Evolutionary conservation across 2,888 invertebrate species (phyloP), one percentile per base, ranked within the genome.

Genomic region (Habrosyne pyritoides): DNA sequence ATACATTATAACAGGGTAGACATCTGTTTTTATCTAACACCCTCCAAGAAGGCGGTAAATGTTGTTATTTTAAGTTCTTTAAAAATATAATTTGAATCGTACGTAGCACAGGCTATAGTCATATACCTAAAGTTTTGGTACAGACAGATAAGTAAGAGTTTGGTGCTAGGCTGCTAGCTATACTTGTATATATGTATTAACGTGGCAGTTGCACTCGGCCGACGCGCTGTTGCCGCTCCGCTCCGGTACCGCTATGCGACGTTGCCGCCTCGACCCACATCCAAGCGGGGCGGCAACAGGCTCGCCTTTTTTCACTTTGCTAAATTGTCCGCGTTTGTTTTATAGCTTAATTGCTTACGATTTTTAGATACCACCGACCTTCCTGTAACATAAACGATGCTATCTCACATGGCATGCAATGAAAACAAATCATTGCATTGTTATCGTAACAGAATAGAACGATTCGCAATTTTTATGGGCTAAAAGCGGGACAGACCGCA

Each of bases 231-330:
- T 86, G 84, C 78, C 83, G 65, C 63, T 66, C 71, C 69, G 69
- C 63, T 46, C 60, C 63, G 51, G 68, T 80, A 82, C 84, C 83
- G 85, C 84, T 84, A 86, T 80, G 87, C 88, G 83, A 76, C 83
- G 87, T 86, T 88, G 87, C 86, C 84, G 73, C 73, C 74, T 68
- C 82, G 80, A 81, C 83, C 82, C 82, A 86, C 79, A 81, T 84
- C 77, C 76, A 74, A 71, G 72, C 42, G n/a, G 42, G 42, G 42
- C 42, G 71, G 78, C 81, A 81, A 82, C 80, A 77, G 76, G 79
- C 75, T 62, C 78, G 69, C 69, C 58, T 79, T 83, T 83, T 86
- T 86, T 81, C 75, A 75, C 77, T 84, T 76, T 69, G 72, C 83
- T 77, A 81, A 83, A 83, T 83, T 80, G 76, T 71, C 64, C 64